A percentile compares a stretch with the other conserved stretches of the same genome.
Conservation (phyloP, 2,888 invertebrate species). For the Trachelus stipa region DNA sequence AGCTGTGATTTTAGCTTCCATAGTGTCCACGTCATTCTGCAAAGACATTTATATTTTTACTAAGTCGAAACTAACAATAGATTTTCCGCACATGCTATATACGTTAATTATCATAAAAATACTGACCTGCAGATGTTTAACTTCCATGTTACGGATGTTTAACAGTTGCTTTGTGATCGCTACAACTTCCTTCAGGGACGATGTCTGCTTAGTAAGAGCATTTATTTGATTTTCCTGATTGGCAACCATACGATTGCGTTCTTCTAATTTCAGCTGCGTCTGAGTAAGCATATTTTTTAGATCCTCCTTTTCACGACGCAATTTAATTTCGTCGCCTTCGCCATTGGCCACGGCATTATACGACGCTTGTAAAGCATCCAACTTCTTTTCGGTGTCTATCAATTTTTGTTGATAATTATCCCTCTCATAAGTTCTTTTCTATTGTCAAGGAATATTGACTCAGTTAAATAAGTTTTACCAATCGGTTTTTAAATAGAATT, state of each 20-base stretch:
- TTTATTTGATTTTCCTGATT: conserved; percentile 84
- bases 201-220: conserved; percentile 78
- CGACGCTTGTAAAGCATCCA: conserved; percentile 41
- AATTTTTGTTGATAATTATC: conserved; percentile 51
- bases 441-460: conserved; percentile 1
- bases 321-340: conserved; percentile 35
- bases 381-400: conserved; percentile 48
- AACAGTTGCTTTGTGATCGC: conserved; percentile 83
- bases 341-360: conserved; percentile 39
- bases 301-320: conserved; percentile 50
- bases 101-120: not conserved
- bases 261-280: conserved; percentile 51
- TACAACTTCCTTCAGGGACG: conserved; percentile 84
- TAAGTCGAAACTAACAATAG: not conserved
- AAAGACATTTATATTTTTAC: conserved; percentile 19
- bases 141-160: conserved; percentile 82
- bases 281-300: conserved; percentile 48
- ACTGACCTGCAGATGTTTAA: conserved; percentile 77
- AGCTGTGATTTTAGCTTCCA: conserved; percentile 77
- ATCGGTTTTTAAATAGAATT: not conserved
- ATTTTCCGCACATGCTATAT: not conserved
- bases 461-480: not conserved
- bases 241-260: conserved; percentile 46
- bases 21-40: conserved; percentile 75
- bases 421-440: conserved; percentile 53